Evolutionary conservation across 2,888 invertebrate species (phyloP), one percentile per base, ranked within the genome.

Genomic region (Agriopis marginaria): DNA sequence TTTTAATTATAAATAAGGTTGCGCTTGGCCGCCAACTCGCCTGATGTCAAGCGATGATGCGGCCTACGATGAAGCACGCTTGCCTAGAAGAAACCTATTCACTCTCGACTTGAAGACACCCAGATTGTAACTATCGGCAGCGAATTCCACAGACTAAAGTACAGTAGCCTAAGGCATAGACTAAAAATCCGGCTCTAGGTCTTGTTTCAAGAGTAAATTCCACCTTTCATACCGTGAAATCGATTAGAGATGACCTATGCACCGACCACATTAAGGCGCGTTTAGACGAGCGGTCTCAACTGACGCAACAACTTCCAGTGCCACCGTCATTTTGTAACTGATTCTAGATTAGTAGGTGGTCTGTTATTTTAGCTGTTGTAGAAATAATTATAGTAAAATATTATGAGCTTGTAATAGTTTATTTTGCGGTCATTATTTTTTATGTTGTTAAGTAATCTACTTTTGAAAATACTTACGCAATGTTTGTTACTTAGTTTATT

Each of bases 211-310:
- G 10, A 42, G 42, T 69, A 55, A 53, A 62, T 56, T 51, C 40
- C 11, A 23, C 40, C 54, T 39, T 51, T 61, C 50, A 61, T 9
- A 54, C 56, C 54, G 47, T 59, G 49, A 64, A 64, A 66, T 70
- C 59, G 56, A 69, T 69, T 65, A 56, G 50, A 49, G 40, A 5
- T 58, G 65, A 61, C 65, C 69, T 64, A 61, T 70, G 65, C 32
- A 45, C 63, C 45, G 42, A n/a, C 55, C 50, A 49, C 39, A 55
- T 65, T 65, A 70, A 49, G 66, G 58, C 65, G 58, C 53, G 59
- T 70, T 63, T 49, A 59, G 49, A 63, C 59, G 51, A 59, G 56
- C 14, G 39, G 54, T 47, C 68, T 58, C 47, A 51, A 60, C 42
- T 69, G 69, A 58, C 11, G 66, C 61, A 70, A 70, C 14, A 14